Evolutionary conservation across 2,113 vertebrate species (phyloP).

Genomic region (Potamarius usumacintae): DNA sequence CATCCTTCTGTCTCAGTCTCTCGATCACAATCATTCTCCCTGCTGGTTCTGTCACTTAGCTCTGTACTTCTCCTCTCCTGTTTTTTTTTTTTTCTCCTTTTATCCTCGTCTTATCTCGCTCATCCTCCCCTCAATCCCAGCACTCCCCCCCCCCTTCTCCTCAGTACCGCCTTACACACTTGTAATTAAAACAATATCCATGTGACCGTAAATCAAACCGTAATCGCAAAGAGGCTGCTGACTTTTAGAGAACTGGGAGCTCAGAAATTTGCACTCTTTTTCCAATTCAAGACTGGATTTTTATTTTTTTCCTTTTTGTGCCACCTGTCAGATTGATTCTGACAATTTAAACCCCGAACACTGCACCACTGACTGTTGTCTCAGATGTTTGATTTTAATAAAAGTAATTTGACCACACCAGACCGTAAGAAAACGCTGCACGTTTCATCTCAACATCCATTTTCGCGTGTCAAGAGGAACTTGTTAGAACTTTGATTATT

Average conservation of each 20-base stretch:
- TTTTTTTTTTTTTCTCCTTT: not conserved
- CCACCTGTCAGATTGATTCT: not conserved
- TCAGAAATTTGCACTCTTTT: not conserved
- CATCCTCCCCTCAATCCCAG: not conserved
- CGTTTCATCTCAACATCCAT: not conserved
- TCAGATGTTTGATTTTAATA: slow-evolving; percentile 26
- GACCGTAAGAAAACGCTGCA: not conserved
- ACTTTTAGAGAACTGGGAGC: not conserved
- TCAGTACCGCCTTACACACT: not conserved
- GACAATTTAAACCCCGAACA: not conserved
- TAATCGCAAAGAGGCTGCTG: not conserved
- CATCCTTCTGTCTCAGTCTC: not conserved
- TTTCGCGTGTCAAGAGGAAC: not conserved
- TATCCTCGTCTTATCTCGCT: not conserved
- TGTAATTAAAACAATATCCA: not conserved
- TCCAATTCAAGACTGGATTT: too few relatives aligned
- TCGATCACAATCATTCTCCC: not conserved
- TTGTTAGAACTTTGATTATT: not conserved
- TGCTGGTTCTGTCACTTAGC: not conserved
- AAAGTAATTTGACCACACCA: slow-evolving; percentile 2
- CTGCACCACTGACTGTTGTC: slow-evolving; percentile 1
- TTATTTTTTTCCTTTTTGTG: not conserved
- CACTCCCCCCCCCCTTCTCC: not conserved
- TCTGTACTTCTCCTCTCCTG: not conserved
- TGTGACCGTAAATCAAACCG: not conserved